phyloP scores from a whole-genome alignment of 35 echinoderm and acorn worm genomes.

The Anneissia japonica region DNA sequence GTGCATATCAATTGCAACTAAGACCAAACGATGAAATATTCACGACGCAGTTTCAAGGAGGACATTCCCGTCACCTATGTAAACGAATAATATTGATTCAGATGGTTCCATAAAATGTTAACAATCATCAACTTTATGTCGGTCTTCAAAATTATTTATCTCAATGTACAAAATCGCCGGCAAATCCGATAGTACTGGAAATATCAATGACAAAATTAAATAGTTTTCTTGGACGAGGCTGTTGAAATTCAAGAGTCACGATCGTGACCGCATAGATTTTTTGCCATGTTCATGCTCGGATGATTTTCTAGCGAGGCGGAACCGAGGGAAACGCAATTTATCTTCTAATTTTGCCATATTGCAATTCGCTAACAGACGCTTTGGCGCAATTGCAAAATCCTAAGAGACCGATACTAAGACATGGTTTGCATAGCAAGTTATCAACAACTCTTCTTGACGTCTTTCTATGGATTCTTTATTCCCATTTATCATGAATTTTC shows the following conservation, averaged over 20 bases:
- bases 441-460: background rate
- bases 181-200: background rate
- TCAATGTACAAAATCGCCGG: no score
- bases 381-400: background rate
- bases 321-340: background rate
- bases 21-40: background rate
- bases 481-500: background rate
- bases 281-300: background rate
- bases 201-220: background rate
- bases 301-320: background rate
- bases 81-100: background rate
- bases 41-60: background rate
- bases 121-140: background rate
- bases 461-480: background rate
- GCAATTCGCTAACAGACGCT: background rate
- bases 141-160: background rate
- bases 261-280: background rate
- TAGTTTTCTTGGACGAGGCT: background rate
- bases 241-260: background rate
- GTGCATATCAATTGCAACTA: background rate
- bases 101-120: background rate
- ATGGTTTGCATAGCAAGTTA: slow-evolving; percentile 1
- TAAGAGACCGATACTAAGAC: background rate
- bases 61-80: background rate
- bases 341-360: slow-evolving; percentile 2